Evolutionary conservation across 2,888 invertebrate species (phyloP).

Genomic region (Toxonevra muliebris): DNA sequence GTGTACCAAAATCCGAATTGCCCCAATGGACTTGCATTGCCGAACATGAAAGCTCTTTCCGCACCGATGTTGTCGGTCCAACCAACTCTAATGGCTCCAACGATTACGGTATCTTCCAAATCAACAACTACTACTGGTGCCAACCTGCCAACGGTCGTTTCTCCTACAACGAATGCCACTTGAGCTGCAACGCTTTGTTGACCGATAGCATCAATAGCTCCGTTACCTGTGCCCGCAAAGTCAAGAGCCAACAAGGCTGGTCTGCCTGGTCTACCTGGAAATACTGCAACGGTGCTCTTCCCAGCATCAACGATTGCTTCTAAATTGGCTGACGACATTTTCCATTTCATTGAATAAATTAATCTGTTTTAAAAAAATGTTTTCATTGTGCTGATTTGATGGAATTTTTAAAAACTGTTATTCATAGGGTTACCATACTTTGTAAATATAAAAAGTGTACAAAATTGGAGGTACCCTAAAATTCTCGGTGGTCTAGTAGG

Average conservation of each 20-base stretch:
- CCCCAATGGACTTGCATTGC: slow-evolving; percentile 54
- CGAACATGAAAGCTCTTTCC: slow-evolving; percentile 53
- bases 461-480: no score
- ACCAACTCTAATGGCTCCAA: slow-evolving; percentile 63
- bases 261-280: no score
- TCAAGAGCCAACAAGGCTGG: slow-evolving; percentile 47
- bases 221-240: slow-evolving; percentile 52
- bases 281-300: slow-evolving; percentile 34
- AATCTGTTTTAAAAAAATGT: no score
- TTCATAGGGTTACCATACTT: no score
- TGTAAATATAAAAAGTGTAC: no score
- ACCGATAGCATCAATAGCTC: slow-evolving; percentile 52
- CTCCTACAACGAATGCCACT: no score
- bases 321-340: no score
- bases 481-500: no score
- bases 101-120: slow-evolving; percentile 62
- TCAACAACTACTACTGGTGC: slow-evolving; percentile 52
- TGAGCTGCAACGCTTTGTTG: slow-evolving; percentile 38
- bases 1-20: slow-evolving; percentile 48
- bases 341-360: no score
- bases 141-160: slow-evolving; percentile 43
- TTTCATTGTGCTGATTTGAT: no score
- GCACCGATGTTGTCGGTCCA: slow-evolving; percentile 64
- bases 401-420: no score
- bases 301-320: no score